These are phyloP conservation scores for Erebia epiphron DNA, from an alignment of 2,888 invertebrate species.

Conservation along the genomic window DNA sequence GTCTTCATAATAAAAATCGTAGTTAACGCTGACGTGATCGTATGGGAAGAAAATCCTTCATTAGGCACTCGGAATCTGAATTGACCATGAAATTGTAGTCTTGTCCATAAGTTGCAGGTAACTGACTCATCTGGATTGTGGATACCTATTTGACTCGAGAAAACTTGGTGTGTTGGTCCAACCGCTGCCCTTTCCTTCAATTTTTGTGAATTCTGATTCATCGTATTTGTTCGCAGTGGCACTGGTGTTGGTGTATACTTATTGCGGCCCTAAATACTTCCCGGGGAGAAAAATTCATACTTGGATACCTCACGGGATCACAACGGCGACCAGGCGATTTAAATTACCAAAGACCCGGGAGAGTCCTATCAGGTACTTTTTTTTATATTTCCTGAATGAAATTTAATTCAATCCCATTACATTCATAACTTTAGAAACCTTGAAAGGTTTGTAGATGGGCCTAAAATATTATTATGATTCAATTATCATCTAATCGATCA, in stretches of 20 bases:
- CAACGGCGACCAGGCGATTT: slow-evolving; percentile 89
- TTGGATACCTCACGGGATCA: slow-evolving; percentile 94
- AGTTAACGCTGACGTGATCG: too few relatives aligned
- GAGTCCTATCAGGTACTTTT: slow-evolving; percentile 80
- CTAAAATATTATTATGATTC: not conserved
- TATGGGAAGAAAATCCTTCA: too few relatives aligned
- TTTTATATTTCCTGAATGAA: too few relatives aligned
- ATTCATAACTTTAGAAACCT: too few relatives aligned
- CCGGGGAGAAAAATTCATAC: slow-evolving; percentile 84
- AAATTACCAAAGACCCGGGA: slow-evolving; percentile 90
- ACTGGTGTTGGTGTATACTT: slow-evolving; percentile 63
- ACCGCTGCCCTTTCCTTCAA: not conserved
- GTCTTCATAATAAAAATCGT: too few relatives aligned
- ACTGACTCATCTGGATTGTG: not conserved
- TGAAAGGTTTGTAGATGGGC: too few relatives aligned
- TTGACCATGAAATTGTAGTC: too few relatives aligned
- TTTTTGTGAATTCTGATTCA: not conserved
- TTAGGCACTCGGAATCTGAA: too few relatives aligned
- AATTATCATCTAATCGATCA: not conserved
- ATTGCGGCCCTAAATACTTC: slow-evolving; percentile 50
- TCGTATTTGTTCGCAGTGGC: slow-evolving; percentile 57
- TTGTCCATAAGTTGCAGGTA: not conserved
- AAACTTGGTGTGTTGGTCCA: not conserved
- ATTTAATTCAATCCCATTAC: too few relatives aligned
- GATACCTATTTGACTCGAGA: not conserved